A percentile compares a stretch with the other conserved stretches of the same genome.
Conservation (phyloP, 1,140 invertebrate species). For the Brachionus asplanchnoidis region DNA sequence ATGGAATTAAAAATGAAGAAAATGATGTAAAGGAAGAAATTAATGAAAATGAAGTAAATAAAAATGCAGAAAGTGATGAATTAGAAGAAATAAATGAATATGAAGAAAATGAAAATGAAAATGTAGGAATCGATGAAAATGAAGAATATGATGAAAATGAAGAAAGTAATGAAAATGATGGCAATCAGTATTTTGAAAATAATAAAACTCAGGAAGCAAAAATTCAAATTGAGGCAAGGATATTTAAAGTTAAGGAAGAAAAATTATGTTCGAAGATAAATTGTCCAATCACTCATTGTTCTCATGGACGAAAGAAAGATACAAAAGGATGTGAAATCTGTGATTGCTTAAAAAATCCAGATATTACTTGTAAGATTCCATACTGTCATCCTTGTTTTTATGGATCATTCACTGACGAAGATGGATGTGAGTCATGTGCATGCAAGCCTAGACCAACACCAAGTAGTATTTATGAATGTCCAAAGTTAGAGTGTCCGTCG, state of each 20-base stretch:
- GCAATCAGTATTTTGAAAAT: background rate
- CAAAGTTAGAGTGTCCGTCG: conserved; percentile 9
- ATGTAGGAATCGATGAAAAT: no score
- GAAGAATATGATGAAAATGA: no score
- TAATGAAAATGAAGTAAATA: background rate
- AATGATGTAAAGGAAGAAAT: no score
- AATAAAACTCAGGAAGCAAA: background rate
- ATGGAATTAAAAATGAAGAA: no score
- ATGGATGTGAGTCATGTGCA: conserved; percentile 35
- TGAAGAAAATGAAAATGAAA: background rate
- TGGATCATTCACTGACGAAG: conserved; percentile 36
- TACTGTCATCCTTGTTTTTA: conserved; percentile 41
- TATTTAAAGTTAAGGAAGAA: background rate
- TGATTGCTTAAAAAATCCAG: conserved; percentile 1
- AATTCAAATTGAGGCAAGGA: background rate
- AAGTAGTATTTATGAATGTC: conserved; percentile 11
- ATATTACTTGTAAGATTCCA: background rate
- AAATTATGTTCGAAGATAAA: background rate
- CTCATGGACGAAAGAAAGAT: background rate
- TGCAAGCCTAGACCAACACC: conserved; percentile 23
- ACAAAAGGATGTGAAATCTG: background rate
- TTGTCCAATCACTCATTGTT: conserved; percentile 17
- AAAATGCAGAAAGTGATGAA: background rate
- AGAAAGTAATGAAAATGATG: background rate
- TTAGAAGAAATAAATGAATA: background rate